phyloP scores from a whole-genome alignment of 1,140 invertebrate genomes.

The Lutraria rhynchaena region DNA sequence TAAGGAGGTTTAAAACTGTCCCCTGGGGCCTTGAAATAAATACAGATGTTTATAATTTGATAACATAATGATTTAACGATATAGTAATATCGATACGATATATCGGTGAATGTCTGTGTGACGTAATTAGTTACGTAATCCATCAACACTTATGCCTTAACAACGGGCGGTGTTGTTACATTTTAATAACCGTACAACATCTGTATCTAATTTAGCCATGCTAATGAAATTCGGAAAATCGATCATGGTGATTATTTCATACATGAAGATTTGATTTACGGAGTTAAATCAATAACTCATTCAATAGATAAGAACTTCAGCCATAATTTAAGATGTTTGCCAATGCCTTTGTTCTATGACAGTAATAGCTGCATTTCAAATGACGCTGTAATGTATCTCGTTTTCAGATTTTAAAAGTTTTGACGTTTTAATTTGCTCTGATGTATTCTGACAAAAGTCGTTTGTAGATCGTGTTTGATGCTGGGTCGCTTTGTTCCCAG shows the following conservation, averaged over 20 bases:
- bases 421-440: too few relatives aligned
- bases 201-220: not conserved
- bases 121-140: slow-evolving; percentile 19
- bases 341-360: too few relatives aligned
- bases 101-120: not conserved
- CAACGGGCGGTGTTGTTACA: slow-evolving; percentile 2
- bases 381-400: too few relatives aligned
- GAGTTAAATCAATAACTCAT: slow-evolving; percentile 1
- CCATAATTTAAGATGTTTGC: too few relatives aligned
- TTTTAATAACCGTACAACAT: slow-evolving; percentile 8
- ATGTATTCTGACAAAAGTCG: too few relatives aligned
- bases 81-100: not conserved
- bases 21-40: slow-evolving; percentile 14
- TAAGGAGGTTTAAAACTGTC: slow-evolving; percentile 12
- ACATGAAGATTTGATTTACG: slow-evolving; percentile 30
- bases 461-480: too few relatives aligned
- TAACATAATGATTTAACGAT: not conserved
- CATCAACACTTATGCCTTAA: slow-evolving; percentile 17
- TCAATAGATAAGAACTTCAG: slow-evolving; percentile 16
- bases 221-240: slow-evolving; percentile 15
- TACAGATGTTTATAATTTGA: slow-evolving; percentile 22
- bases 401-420: too few relatives aligned
- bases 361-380: too few relatives aligned
- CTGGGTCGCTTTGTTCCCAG: too few relatives aligned
- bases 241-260: slow-evolving; percentile 1